Percentiles rank a stretch among this genome's conserved stretches.
These are phyloP conservation scores for Tinamus guttatus DNA, from an alignment of 2,113 vertebrate species.

Conservation along the genomic window DNA sequence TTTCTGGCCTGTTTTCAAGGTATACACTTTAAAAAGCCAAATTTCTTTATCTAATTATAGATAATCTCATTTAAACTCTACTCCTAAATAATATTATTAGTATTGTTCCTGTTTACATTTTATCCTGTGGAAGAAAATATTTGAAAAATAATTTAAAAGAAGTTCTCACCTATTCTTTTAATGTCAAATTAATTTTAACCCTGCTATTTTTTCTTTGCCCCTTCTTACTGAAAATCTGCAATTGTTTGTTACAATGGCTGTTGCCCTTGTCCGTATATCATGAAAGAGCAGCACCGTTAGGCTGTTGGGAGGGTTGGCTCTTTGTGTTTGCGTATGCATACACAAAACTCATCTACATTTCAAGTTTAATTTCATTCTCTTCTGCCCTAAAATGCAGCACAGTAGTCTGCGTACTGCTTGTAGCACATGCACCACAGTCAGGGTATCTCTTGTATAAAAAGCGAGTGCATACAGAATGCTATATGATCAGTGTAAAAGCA, in stretches of 20 bases:
- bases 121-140: background rate
- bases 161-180: background rate
- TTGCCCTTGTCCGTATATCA: accelerated
- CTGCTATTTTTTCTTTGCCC: background rate
- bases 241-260: background rate
- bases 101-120: constrained; percentile 24
- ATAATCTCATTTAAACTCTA: constrained; percentile 29
- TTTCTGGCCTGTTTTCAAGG: constrained; percentile 72
- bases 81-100: constrained; percentile 26
- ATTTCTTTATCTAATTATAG: constrained; percentile 61
- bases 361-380: background rate
- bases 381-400: background rate
- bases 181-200: background rate
- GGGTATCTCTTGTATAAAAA: background rate
- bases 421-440: accelerated
- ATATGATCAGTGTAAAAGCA: constrained; percentile 5
- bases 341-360: accelerated
- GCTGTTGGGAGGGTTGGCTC: background rate
- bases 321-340: accelerated
- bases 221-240: constrained; percentile 2
- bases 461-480: background rate
- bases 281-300: background rate
- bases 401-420: background rate
- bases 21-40: constrained; percentile 38
- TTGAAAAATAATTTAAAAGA: background rate